Conservation (phyloP, 2,797 vertebrate species). For the Hemibagrus guttatus region DNA sequence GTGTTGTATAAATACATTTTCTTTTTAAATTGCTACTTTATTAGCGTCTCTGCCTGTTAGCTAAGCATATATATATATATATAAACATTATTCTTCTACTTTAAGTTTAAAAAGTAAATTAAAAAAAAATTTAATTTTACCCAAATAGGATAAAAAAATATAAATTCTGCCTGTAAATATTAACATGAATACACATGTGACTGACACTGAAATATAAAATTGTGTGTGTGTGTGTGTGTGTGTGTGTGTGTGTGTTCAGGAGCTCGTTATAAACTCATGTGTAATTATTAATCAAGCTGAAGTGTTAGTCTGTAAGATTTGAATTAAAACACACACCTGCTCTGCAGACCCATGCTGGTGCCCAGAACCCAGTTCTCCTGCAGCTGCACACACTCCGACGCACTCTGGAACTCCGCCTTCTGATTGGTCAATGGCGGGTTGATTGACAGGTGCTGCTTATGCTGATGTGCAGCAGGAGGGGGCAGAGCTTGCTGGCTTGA, state of each 20-base stretch:
- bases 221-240: not conserved
- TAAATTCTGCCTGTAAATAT: not conserved
- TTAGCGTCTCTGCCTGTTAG: not conserved
- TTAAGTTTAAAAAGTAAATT: not conserved
- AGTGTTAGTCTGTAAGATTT: not conserved
- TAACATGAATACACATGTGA: not conserved
- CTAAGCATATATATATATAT: too few species aligned
- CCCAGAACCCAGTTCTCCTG: conserved; percentile 99
- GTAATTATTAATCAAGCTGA: not conserved
- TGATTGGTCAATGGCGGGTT: conserved; percentile 96
- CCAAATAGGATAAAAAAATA: not conserved
- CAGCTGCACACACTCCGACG: conserved; percentile 99
- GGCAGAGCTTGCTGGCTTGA: conserved; percentile 88
- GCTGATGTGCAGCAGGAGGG: conserved; percentile 87
- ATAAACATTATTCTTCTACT: not conserved
- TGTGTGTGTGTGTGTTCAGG: not conserved
- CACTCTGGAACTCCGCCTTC: conserved; percentile 97
- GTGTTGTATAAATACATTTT: not conserved
- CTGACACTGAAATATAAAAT: not conserved
- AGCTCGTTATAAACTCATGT: not conserved
- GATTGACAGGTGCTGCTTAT: conserved; percentile 94
- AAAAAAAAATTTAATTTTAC: not conserved
- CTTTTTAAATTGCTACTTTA: not conserved
- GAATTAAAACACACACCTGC: conserved; percentile 81
- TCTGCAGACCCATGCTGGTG: conserved; percentile 98